Conservation (phyloP, 2,888 invertebrate species). For the Scaptomyza flava region DNA sequence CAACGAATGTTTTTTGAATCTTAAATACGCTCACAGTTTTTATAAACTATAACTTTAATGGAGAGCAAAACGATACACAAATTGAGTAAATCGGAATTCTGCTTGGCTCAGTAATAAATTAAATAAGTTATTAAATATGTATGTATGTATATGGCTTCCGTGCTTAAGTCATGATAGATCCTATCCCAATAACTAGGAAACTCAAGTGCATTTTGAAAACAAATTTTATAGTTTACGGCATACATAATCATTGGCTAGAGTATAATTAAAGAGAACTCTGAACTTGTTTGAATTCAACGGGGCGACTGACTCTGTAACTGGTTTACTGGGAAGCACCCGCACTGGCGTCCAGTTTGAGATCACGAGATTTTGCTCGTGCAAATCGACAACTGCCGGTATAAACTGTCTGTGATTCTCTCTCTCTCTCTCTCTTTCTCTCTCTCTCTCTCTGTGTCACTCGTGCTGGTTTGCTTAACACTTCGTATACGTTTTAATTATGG, state of each 20-base stretch:
- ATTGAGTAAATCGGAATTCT: too few relatives aligned
- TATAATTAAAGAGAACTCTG: constrained; percentile 17
- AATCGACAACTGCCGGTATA: constrained; percentile 45
- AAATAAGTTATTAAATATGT: too few relatives aligned
- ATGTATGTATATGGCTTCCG: background rate
- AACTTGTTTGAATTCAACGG: constrained; percentile 31
- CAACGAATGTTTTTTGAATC: constrained; percentile 16
- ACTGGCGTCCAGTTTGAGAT: constrained; percentile 37
- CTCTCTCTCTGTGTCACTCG: background rate
- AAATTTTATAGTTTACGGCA: background rate
- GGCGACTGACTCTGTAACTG: constrained; percentile 47
- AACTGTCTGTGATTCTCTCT: constrained; percentile 17
- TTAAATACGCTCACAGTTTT: constrained; percentile 18
- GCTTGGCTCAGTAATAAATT: too few relatives aligned
- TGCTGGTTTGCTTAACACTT: constrained; percentile 7
- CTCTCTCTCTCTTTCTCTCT: background rate
- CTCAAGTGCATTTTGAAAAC: background rate
- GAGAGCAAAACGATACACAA: too few relatives aligned
- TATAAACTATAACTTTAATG: background rate
- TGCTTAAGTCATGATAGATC: background rate
- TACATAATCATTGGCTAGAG: background rate
- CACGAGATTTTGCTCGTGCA: constrained; percentile 73
- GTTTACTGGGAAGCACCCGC: constrained; percentile 67
- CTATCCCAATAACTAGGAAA: background rate
- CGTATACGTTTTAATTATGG: constrained; percentile 52